These are phyloP conservation scores for Luffia ferchaultella DNA, from an alignment of 2,888 invertebrate species.

Conservation along the genomic window DNA sequence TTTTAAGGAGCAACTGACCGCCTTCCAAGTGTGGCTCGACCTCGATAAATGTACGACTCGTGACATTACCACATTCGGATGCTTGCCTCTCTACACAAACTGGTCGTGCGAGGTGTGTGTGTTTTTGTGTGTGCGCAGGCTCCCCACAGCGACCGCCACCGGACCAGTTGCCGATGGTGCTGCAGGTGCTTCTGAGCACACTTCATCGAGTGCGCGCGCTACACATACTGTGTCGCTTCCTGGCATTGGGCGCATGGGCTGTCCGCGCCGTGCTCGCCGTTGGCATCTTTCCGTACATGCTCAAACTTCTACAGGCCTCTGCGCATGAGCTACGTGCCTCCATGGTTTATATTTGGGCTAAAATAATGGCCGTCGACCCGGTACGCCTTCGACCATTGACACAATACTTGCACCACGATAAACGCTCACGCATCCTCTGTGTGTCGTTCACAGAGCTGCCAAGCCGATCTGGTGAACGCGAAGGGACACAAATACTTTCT, in stretches of 20 bases:
- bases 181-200: slow-evolving; percentile 81
- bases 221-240: slow-evolving; percentile 90
- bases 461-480: slow-evolving; percentile 93
- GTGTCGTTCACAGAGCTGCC: slow-evolving; percentile 76
- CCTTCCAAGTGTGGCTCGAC: slow-evolving; percentile 95
- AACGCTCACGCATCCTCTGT: background rate
- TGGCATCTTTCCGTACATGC: slow-evolving; percentile 98
- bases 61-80: background rate
- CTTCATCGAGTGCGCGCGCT: slow-evolving; percentile 93
- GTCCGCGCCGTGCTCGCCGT: slow-evolving; percentile 95
- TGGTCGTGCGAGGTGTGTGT: slow-evolving; percentile 15
- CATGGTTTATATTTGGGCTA: slow-evolving; percentile 98
- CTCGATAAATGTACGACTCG: slow-evolving; percentile 60
- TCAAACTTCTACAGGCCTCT: slow-evolving; percentile 94
- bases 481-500: slow-evolving; percentile 95
- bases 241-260: slow-evolving; percentile 96
- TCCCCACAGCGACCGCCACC: slow-evolving; percentile 85
- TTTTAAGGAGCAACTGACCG: slow-evolving; percentile 97
- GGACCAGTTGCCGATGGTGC: slow-evolving; percentile 95
- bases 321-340: slow-evolving; percentile 91
- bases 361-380: slow-evolving; percentile 95
- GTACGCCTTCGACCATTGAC: slow-evolving; percentile 58
- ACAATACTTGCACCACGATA: background rate
- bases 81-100: background rate
- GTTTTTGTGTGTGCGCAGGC: slow-evolving; percentile 26